Evolutionary conservation across 2,888 invertebrate genomes (phyloP), one percentile per base, ranked within the genome.

Genomic region (Caenorhabditis sinica): DNA sequence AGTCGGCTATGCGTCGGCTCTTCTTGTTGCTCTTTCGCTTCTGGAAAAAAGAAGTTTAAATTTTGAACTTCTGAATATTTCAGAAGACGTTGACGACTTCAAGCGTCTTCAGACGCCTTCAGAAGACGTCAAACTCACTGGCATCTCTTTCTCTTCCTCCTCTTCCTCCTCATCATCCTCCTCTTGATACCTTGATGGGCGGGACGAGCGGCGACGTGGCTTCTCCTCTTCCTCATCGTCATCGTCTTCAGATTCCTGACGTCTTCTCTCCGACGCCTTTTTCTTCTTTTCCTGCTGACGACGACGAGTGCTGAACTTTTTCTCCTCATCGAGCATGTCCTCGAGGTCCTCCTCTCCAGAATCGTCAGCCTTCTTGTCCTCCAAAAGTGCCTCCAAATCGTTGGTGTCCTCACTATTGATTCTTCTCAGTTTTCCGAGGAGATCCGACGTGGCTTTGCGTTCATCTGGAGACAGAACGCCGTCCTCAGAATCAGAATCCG

Each of bases 301-400:
- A 43, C 63, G 43, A 4, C 66, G 49, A 28, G 49, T 66, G 30
- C 66, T 66, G 66, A 28, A 66, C 66, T 66, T 66, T 30, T 66
- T 66, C 5, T 20, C 8, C 20, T n/a, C 17, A 20, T 65, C 63
- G 23, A 66, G n/a, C 43, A 63, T 15, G 23, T 36, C 61, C 30
- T 56, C 56, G 36, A 56, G 5, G 15, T 25, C 25, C 2, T 56
- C 49, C 1, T 15, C 11, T 2, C 51, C 49, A 8, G 9, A 45
- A 5, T 28, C 45, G 13, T 33, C 49, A 3, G 51, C 30, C 28
- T n/a, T 15, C 15, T n/a, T 30, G 6, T 68, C 51, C 28, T 45
- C 28, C 33, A 61, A 43, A 17, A 45, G 53, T 3, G 20, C 45
- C 28, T 25, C 66, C 49, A 69, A 69, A 53, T 40, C 58, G 8